phyloP scores from a whole-genome alignment of 92 coral and sea anemone genomes.

The Isaurus tuberculatus region DNA sequence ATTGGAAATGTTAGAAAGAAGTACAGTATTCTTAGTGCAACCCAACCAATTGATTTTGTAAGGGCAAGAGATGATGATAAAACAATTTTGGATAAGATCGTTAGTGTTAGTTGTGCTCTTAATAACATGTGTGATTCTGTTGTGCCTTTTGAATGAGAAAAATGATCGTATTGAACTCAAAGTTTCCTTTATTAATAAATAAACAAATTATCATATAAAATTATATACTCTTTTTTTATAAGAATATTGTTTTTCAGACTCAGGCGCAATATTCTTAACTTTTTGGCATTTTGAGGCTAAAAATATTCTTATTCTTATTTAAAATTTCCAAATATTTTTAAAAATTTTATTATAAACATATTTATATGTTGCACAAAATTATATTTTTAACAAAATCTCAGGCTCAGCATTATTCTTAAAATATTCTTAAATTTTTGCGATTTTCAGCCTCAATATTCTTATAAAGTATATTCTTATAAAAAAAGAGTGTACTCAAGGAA shows the following conservation, averaged over 20 bases:
- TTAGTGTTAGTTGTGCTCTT: conserved; percentile 67
- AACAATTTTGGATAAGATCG: conserved; percentile 70
- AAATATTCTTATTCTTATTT: too few relatives aligned
- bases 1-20: conserved; percentile 68
- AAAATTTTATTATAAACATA: too few relatives aligned
- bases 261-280: not conserved
- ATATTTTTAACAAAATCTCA: too few relatives aligned
- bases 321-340: too few relatives aligned
- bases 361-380: too few relatives aligned
- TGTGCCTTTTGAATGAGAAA: conserved; percentile 64
- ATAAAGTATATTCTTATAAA: too few relatives aligned
- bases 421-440: too few relatives aligned
- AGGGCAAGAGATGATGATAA: conserved; percentile 53
- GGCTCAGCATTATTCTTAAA: too few relatives aligned
- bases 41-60: conserved; percentile 67
- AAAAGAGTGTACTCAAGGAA: too few relatives aligned
- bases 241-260: too few relatives aligned
- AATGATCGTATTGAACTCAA: conserved; percentile 12
- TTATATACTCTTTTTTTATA: conserved; percentile 27
- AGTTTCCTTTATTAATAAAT: conserved; percentile 13
- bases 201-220: conserved; percentile 18
- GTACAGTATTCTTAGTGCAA: conserved; percentile 55
- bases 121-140: conserved; percentile 70
- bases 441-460: too few relatives aligned
- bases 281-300: not conserved